A percentile compares a stretch with the other conserved stretches of the same genome.
Conservation (phyloP, 2,888 invertebrate genomes). For the Orthosia cruda region DNA sequence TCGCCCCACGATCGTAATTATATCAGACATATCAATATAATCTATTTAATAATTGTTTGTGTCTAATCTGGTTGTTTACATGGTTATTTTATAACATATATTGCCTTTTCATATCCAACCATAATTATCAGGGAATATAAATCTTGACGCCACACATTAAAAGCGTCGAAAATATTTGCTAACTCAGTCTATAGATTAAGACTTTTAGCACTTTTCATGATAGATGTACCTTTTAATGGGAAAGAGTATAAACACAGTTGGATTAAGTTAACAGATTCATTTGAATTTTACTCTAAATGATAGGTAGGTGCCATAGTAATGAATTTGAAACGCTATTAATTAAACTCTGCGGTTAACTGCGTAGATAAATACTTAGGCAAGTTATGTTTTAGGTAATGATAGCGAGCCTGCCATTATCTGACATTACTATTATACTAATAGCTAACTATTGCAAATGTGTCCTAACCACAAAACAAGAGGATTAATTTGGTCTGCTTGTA, state of each 20-base stretch:
- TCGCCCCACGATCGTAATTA: not conserved
- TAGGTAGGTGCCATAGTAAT: slow-evolving; percentile 19
- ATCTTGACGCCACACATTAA: slow-evolving; percentile 31
- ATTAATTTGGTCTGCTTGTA: slow-evolving; percentile 84
- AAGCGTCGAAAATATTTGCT: slow-evolving; percentile 42
- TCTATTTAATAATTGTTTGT: not conserved
- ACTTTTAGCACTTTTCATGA: slow-evolving; percentile 32
- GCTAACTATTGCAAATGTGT: slow-evolving; percentile 48
- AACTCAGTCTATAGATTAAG: slow-evolving; percentile 19
- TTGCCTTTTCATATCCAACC: not conserved
- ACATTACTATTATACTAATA: slow-evolving; percentile 36
- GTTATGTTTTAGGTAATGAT: slow-evolving; percentile 38
- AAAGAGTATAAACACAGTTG: not conserved
- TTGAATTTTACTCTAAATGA: slow-evolving; percentile 24
- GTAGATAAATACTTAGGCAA: slow-evolving; percentile 37
- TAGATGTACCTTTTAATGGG: slow-evolving; percentile 22
- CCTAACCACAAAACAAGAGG: slow-evolving; percentile 59
- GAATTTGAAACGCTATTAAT: slow-evolving; percentile 41
- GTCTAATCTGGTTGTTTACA: not conserved
- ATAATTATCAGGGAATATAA: slow-evolving; percentile 4
- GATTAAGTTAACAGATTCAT: slow-evolving; percentile 9
- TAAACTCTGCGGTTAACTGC: slow-evolving; percentile 26
- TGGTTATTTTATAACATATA: not conserved
- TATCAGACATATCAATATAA: not conserved
- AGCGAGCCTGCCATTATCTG: slow-evolving; percentile 30